Evolutionary conservation across 2,113 vertebrate genomes (phyloP), one percentile per base, ranked within the genome.

Genomic region (Microtus richardsoni): DNA sequence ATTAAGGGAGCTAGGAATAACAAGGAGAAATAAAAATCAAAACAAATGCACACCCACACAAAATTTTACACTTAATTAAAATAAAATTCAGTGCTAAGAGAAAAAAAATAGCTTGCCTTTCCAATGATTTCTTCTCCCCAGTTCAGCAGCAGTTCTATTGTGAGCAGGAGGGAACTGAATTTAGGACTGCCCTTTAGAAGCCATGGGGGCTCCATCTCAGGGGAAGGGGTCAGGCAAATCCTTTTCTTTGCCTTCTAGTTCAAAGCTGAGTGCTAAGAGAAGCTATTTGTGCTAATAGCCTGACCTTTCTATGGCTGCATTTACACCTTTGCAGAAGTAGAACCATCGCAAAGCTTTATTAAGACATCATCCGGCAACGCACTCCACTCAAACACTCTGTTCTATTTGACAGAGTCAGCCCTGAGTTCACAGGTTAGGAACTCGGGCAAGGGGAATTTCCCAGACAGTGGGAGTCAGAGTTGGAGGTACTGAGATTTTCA

Each of bases 61-160:
- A 92, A 93, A 92, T 74, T 86, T 85, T 84, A 70, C 7, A 47
- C 80, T 70, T 94, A 95, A 90, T 95, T 89, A 85, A 97, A 87
- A 85, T 92, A 83, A 88, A 92, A 85, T 30, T 74, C 26, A 92
- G 62, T 66, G 39, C 68, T 36, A 79, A 3, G 3, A 5, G 52
- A 54, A 79, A 52, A 54, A 91, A 58, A 2, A 11, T 16, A 86
- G 47, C 66, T 91, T 73, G 19, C 3, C 7, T 93, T 71, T 96
- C 10, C 11, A n/a, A 22, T 58, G 73, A 49, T 68, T 89, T 73
- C 54, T 41, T 36, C 82, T 94, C 33, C 39, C 33, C 7, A 62
- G 85, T 79, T 12, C 26, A 92, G 58, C 62, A 91, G 77, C 6
- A 90, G 5, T 64, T 21, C 36, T 62, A 41, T 28, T 74, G 0